Conservation (phyloP, 2,888 invertebrate species). For the Acronicta leporina region DNA sequence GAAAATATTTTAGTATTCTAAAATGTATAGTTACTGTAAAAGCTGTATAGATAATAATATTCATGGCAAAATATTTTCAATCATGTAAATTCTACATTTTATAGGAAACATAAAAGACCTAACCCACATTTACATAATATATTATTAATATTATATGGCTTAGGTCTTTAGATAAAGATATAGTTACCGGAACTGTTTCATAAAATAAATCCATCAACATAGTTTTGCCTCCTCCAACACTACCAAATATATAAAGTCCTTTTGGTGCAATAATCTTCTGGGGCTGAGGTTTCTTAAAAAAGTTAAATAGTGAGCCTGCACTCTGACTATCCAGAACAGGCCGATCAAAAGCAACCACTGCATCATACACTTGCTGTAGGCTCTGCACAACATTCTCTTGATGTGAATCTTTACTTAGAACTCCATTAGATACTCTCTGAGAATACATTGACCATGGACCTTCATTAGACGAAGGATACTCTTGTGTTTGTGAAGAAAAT, state of each 20-base stretch:
- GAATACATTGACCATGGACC: conserved; percentile 89
- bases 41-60: too few relatives aligned
- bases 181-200: conserved; percentile 87
- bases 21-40: background rate
- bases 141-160: background rate
- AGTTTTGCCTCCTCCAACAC: conserved; percentile 99
- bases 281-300: conserved; percentile 77
- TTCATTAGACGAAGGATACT: conserved; percentile 58
- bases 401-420: conserved; percentile 91
- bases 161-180: too few relatives aligned
- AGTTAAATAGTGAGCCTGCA: conserved; percentile 70
- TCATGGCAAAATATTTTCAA: too few relatives aligned
- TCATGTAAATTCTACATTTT: background rate
- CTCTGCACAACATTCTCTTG: conserved; percentile 92
- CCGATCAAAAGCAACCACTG: conserved; percentile 89
- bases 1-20: conserved; percentile 38
- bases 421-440: conserved; percentile 89
- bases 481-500: conserved; percentile 72
- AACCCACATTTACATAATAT: background rate
- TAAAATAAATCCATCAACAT: conserved; percentile 99
- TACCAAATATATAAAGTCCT: conserved; percentile 96
- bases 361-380: conserved; percentile 92
- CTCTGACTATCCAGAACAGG: conserved; percentile 63
- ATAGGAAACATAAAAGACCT: background rate
- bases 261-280: conserved; percentile 89